Evolutionary conservation across 2,797 vertebrate species (phyloP).

Genomic region (Darevskia nairensis): DNA sequence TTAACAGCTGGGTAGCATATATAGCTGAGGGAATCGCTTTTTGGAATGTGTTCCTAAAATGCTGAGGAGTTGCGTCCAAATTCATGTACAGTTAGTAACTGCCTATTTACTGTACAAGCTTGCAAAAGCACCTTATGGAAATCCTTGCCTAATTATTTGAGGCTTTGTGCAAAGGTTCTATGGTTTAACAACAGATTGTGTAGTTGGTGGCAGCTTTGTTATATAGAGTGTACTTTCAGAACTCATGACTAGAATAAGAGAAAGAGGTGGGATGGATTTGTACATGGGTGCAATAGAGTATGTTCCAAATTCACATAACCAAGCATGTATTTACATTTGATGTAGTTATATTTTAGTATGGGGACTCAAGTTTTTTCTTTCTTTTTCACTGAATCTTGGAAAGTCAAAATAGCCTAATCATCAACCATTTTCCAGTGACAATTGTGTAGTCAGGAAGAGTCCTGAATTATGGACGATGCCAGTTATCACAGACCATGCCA

Average conservation of each 20-base stretch:
- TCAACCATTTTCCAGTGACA: background rate
- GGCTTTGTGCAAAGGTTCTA: background rate
- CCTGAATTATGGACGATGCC: background rate
- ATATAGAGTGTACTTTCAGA: background rate
- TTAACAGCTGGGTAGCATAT: background rate
- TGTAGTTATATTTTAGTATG: background rate
- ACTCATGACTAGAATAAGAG: background rate
- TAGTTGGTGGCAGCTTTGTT: background rate
- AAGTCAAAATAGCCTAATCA: background rate
- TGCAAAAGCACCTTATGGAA: background rate
- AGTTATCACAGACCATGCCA: background rate
- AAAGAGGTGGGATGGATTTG: background rate
- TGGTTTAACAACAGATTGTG: background rate
- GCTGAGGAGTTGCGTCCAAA: background rate
- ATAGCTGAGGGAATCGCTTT: background rate
- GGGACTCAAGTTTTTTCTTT: background rate
- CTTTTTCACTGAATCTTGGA: background rate
- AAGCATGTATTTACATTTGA: background rate
- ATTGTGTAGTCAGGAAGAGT: background rate
- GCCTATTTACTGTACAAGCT: background rate
- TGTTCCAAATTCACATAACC: background rate
- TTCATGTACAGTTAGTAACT: background rate
- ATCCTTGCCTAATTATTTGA: conserved; percentile 4
- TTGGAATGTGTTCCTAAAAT: background rate
- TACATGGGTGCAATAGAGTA: background rate